phyloP scores from a whole-genome alignment of 1,140 invertebrate species.

The Lasioglossum albipes region DNA sequence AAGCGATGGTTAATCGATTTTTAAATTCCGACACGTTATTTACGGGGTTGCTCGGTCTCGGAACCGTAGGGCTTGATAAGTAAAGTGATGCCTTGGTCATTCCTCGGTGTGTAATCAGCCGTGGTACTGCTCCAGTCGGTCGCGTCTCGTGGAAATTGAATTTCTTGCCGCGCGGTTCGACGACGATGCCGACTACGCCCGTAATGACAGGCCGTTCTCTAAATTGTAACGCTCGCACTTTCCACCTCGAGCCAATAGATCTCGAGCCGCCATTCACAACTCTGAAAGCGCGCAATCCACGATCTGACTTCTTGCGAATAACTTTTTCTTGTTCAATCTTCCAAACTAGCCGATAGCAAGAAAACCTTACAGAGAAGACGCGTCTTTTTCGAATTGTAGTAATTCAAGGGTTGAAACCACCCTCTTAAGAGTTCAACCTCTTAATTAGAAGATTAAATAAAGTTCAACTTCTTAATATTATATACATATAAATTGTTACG shows the following conservation, averaged over 20 bases:
- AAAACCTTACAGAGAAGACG: no score
- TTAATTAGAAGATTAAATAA: no score
- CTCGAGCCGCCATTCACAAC: not conserved
- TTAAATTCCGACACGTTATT: not conserved
- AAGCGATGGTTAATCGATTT: not conserved
- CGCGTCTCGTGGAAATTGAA: slow-evolving; percentile 13
- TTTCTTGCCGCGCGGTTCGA: not conserved
- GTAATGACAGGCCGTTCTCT: slow-evolving; percentile 2
- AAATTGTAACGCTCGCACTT: slow-evolving; percentile 9
- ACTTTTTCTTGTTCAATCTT: no score
- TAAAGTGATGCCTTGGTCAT: slow-evolving; percentile 1
- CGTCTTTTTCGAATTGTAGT: no score
- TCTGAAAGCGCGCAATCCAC: no score
- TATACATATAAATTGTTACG: no score
- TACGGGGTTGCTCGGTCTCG: not conserved
- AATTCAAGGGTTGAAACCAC: no score
- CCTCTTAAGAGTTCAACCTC: no score
- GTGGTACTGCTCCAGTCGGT: not conserved
- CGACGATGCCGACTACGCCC: not conserved
- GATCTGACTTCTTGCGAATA: no score
- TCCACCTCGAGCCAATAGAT: not conserved
- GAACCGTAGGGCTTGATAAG: not conserved
- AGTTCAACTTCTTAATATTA: no score
- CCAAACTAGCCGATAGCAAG: no score
- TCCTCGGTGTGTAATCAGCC: slow-evolving; percentile 26